These are phyloP conservation scores for Silurus glanis DNA, from an alignment of 2,113 vertebrate genomes.

Conservation along the genomic window DNA sequence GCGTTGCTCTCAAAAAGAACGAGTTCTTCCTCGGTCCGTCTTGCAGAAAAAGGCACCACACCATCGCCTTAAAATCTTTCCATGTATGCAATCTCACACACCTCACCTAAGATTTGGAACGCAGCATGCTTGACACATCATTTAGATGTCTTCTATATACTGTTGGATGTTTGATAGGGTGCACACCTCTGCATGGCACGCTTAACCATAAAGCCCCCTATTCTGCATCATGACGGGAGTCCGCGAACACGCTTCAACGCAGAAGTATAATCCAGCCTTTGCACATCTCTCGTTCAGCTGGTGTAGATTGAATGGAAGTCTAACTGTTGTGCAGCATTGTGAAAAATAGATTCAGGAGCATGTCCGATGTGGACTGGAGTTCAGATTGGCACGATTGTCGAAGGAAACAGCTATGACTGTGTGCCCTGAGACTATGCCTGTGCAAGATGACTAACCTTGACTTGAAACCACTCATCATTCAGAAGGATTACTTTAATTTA, in stretches of 20 bases:
- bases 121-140: neutral
- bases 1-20: too few species aligned
- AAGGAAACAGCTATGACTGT: neutral
- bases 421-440: neutral
- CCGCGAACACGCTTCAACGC: too few species aligned
- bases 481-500: too few species aligned
- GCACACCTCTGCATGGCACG: neutral
- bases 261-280: neutral
- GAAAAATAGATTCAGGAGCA: neutral
- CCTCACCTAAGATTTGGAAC: neutral
- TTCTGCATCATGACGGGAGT: too few species aligned
- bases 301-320: neutral
- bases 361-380: neutral
- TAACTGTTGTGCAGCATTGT: neutral
- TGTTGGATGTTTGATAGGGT: neutral
- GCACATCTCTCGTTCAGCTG: neutral
- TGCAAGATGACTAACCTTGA: too few species aligned
- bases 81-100: accelerated
- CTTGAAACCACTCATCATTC: too few species aligned
- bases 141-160: neutral
- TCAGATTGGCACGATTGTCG: neutral
- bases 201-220: neutral
- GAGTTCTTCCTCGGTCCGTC: too few species aligned
- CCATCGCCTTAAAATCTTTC: neutral
- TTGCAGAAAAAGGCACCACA: too few species aligned